Base-by-base conservation (phyloP, 2,888 invertebrate genomes). In the Rutpela maculata region DNA sequence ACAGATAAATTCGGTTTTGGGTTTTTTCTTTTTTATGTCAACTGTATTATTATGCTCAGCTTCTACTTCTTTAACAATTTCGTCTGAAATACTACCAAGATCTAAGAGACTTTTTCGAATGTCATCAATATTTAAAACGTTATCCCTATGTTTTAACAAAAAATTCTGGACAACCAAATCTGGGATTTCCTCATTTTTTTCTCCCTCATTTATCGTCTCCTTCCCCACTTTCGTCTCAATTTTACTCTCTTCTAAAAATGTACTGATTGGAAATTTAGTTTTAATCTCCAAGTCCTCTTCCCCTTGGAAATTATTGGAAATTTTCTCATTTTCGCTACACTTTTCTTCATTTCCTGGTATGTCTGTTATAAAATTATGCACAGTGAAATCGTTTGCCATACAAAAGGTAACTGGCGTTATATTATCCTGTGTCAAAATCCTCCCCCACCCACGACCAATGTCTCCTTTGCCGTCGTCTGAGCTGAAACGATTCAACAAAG, bases 1-100 rank as follows among this genome's bases (percentile, higher is more conserved):
- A 71, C 82, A 82, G 5, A 70, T 18, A 10, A 79, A 3, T 11
- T 80, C 80, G n/a, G 77, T 31, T 73, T 70, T 80, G n/a, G 68
- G 76, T 18, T 77, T 73, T 72, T 80, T 81, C 71, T 77, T 81
- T 62, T 78, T 81, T 12, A 77, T 26, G 1, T 68, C 50, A 9
- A 38, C 55, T 17, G 18, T 60, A n/a, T 75, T 72, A 4, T 38
- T 50, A 50, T 50, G 69, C 4, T 50, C 38, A 43, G 26, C 26
- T 43, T 43, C 59, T 15, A 75, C 0, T 43, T 67, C 18, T 17
- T 18, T 43, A 19, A 65, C 9, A 4, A 35, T 66, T 22, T 38
- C 57, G 18, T 57, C 17, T 15, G 12, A 43, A 17, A 22, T 43
- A 12, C 17, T 19, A 38, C 22, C 59, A 9, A 56, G 22, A 2